Base-by-base conservation (phyloP, 2,888 invertebrate species). In the Folsomia candida region DNA sequence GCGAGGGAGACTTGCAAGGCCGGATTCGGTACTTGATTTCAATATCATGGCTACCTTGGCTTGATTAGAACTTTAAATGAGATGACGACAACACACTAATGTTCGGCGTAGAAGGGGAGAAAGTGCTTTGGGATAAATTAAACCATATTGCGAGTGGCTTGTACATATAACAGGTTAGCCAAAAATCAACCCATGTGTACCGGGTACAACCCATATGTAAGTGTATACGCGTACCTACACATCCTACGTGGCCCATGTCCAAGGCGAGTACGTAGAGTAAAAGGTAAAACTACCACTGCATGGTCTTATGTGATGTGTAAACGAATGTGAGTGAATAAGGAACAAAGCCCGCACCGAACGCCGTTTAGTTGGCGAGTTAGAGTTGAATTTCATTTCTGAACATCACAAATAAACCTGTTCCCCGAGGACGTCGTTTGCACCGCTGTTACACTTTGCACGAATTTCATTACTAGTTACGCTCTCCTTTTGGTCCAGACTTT, bases 401-500 rank as follows among this genome's bases (percentile, higher is more conserved):
- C 63, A 69, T 64, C 69, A 69, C 69, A 69, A 69, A 69, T 64
- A 69, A 64, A 63, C 24, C 69, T 54, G 58, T 66, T 70, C 69
- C 69, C 69, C 69, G 57, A 60, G 66, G 69, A 70, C 69, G 59
- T 66, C 65, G 69, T 70, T 70, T 70, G 51, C 65, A 67, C 71
- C 66, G 68, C 71, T 70, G 68, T 70, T 68, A 70, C 73, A 70
- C 61, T 70, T 70, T 62, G 67, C 25, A 67, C 67, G 69, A 69
- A 71, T 71, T 74, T 71, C 71, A 74, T 71, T 74, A 74, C 64
- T 71, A 74, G 67, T 67, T 69, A 70, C 66, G 64, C 37, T 69
- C 54, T 51, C 51, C 62, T 28, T 68, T 28, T 68, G n/a, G 37
- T 37, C 37, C 54, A 54, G 18, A 14, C 6, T 54, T 54, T 37